Conservation (phyloP, 2,888 invertebrate species). For the Horisme vitalbata region DNA sequence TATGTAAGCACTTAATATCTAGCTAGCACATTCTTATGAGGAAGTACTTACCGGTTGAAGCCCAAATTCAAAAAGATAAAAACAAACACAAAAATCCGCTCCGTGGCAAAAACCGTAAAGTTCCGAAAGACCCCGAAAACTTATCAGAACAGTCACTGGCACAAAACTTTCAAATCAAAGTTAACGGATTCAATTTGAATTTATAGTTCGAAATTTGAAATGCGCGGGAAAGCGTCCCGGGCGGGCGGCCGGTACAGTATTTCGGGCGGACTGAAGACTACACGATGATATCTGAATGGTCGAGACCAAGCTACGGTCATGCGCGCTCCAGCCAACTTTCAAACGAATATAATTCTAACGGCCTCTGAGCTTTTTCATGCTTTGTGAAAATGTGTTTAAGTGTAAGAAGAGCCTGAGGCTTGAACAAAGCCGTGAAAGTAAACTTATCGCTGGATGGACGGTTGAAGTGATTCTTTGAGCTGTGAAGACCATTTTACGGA, state of each 20-base stretch:
- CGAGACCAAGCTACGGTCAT: slow-evolving; percentile 54
- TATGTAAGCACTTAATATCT: not conserved
- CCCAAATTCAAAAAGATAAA: slow-evolving; percentile 11
- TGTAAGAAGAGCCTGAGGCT: slow-evolving; percentile 40
- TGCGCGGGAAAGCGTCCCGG: slow-evolving; percentile 58
- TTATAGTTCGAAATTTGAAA: slow-evolving; percentile 59
- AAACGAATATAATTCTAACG: slow-evolving; percentile 49
- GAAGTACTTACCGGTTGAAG: slow-evolving; percentile 34
- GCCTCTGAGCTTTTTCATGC: slow-evolving; percentile 55
- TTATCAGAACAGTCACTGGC: slow-evolving; percentile 33
- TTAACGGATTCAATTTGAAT: slow-evolving; percentile 54
- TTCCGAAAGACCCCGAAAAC: slow-evolving; percentile 18
- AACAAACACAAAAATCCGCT: slow-evolving; percentile 30
- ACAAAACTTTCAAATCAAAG: slow-evolving; percentile 45
- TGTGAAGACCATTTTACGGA: not conserved
- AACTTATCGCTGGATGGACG: not conserved
- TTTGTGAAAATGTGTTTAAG: slow-evolving; percentile 40
- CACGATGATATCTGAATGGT: slow-evolving; percentile 66
- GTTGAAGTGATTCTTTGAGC: not conserved
- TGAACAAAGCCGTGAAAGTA: slow-evolving; percentile 37
- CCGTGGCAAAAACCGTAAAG: slow-evolving; percentile 18
- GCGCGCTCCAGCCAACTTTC: slow-evolving; percentile 50
- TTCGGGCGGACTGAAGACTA: slow-evolving; percentile 61
- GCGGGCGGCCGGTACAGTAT: slow-evolving; percentile 64
- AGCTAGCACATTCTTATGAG: not conserved